Evolutionary conservation across 92 coral and sea anemone genomes (phyloP), one percentile per base, ranked within the genome.

Genomic region (Phenganax subtilis): DNA sequence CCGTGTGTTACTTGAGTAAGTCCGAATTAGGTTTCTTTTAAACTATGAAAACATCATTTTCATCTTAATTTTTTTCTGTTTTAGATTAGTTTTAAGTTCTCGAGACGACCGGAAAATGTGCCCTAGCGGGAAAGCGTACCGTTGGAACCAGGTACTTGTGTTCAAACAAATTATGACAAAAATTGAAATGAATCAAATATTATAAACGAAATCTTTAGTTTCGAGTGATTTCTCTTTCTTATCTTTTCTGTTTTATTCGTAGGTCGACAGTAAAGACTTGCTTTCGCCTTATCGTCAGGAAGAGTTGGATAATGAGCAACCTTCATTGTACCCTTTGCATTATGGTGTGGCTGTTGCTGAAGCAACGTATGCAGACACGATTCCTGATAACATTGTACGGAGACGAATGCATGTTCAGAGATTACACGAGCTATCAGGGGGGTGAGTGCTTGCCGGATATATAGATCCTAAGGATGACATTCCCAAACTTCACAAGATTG

Each of bases 131-230:
- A 89, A 85, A 76, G 77, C 93, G 10, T 87, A 85, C 65, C 90
- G 84, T 30, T 94, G 98, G 98, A 94, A 94, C 66, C 97, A 92
- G 97, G 98, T 94, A 84, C 16, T 30, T 54, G 37, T 27, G 8
- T 55, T 47, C 6, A 20, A 58, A 7, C 59, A 57, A 12, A 7
- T 51, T 52, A 51, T 14, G 4, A 37, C 47, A 37, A 37, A 37
- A 37, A 5, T 37, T 37, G 47, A 37, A 1, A 37, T 37, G 47
- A 5, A 37, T 37, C 47, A 37, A 37, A 5, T 37, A 20, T 20
- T 20, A 20, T 37, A 5, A 37, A 37, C 2, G 5, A 37, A 37
- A 37, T 37, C 47, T 37, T 5, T 1, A 37, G 47, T 37, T 37
- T 37, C 47, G 47, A 61, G 25, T 27, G 5, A 61, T 15, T 3